These are phyloP conservation scores for Actinia tenebrosa DNA, from an alignment of 64 coral and sea anemone genomes.

Conservation along the genomic window DNA sequence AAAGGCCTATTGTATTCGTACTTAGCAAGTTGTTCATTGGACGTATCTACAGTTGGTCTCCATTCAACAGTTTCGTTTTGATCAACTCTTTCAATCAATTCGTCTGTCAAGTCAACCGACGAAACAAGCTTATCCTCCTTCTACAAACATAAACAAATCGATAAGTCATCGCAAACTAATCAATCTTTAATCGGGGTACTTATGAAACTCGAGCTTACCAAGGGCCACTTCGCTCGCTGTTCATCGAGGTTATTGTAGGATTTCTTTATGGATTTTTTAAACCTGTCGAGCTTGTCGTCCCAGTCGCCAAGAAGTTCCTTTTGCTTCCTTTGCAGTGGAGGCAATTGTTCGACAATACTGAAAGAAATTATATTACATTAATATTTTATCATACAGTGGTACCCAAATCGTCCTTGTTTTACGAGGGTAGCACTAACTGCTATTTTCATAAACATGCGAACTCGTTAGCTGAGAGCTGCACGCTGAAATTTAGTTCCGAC, in stretches of 20 bases:
- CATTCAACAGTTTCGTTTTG: constrained; percentile 13
- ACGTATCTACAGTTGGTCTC: background rate
- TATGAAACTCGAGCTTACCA: background rate
- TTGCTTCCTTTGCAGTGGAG: constrained; percentile 55
- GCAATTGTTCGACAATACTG: constrained; percentile 47
- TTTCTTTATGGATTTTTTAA: constrained; percentile 57
- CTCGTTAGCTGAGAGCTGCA: too few species aligned
- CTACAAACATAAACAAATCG: background rate
- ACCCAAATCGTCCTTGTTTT: background rate
- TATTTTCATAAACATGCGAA: too few species aligned
- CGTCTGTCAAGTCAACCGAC: background rate
- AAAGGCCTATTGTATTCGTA: too few species aligned
- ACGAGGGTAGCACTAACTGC: too few species aligned
- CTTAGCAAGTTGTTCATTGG: constrained; percentile 27
- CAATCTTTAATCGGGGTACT: background rate
- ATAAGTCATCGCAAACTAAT: background rate
- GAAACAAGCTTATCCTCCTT: constrained; percentile 10
- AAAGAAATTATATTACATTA: background rate
- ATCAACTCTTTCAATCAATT: constrained; percentile 9
- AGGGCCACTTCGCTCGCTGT: constrained; percentile 4
- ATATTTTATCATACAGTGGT: background rate
- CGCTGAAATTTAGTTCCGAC: too few species aligned
- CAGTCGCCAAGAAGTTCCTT: constrained; percentile 61
- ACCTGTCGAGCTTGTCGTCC: constrained; percentile 41
- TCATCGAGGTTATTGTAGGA: constrained; percentile 51